Base-by-base conservation (phyloP, 2,113 vertebrate genomes). In the Electrona antarctica region DNA sequence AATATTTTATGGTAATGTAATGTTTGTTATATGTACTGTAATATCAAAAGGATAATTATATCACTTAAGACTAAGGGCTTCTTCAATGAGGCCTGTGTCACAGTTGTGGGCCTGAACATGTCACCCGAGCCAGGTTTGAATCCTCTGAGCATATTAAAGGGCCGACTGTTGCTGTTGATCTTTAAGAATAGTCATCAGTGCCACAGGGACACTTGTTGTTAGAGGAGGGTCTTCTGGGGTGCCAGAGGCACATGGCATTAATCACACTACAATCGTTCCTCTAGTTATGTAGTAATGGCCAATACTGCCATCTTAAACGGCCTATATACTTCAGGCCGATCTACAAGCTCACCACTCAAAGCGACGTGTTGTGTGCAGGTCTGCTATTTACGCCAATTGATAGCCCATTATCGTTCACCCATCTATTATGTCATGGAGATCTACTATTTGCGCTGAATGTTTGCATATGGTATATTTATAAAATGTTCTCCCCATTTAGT, bases 201-300 rank as follows among this genome's bases (percentile, higher is more conserved):
- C 78, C 86, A 73, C 61, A 0, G 79, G 73, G 85, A 49, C 8
- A 29, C 10, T 7, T 77, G 82, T 86, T 85, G 79, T 80, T 69
- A 83, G 76, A 78, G 71, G 67, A 76, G 84, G 73, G 82, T 72
- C 80, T 80, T 71, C 15, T 71, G 64, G 64, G 69, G 47, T 63
- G 54, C 41, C 14, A 64, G 58, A 62, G 64, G 45, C 11, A 3
- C 41, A 33, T 55, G 46, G 64, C 10, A 48, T 54, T 64, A 49
- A 67, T 82, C 11, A 1, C 49, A 69, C 12, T 13, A 41, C 33
- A 6, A 41, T 41, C 33, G 3, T 41, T 41, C 33, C 33, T 41
- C 33, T 41, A 6, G 33, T 41, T 41, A 6, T 41, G 33, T 41
- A 4, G 33, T 41, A 41, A 41, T 41, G 33, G 33, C 33, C 33